Evolutionary conservation across 2,888 invertebrate genomes (phyloP).

Genomic region (Chorisops tibialis): DNA sequence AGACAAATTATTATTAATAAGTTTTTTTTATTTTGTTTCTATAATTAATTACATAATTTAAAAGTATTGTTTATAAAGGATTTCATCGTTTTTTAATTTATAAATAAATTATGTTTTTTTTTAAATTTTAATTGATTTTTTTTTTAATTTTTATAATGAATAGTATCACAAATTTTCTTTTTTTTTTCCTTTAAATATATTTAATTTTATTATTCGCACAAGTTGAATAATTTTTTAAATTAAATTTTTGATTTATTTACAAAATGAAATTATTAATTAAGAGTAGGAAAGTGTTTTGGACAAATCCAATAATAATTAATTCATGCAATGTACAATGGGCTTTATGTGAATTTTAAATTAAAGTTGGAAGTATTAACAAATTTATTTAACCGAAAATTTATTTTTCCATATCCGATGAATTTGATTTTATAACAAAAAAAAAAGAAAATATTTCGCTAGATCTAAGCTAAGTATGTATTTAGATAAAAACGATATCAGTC

Average conservation of each 20-base stretch:
- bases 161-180: slow-evolving; percentile 33
- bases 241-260: slow-evolving; percentile 17
- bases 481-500: slow-evolving; percentile 16
- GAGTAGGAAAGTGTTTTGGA: neutral
- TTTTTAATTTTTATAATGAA: slow-evolving; percentile 28
- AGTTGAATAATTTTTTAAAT: neutral
- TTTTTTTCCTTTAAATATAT: slow-evolving; percentile 25
- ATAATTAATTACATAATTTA: neutral
- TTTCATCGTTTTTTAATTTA: neutral
- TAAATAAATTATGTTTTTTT: slow-evolving; percentile 1
- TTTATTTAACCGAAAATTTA: too few species aligned
- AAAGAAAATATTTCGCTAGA: too few species aligned
- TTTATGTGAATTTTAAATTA: too few species aligned
- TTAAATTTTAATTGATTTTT: slow-evolving; percentile 11
- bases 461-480: neutral
- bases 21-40: neutral
- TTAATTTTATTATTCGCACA: neutral
- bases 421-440: too few species aligned
- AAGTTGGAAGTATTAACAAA: too few species aligned
- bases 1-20: neutral
- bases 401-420: too few species aligned
- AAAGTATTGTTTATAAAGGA: neutral
- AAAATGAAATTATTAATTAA: slow-evolving; percentile 11
- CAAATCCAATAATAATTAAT: neutral
- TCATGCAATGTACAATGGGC: slow-evolving; percentile 1